These are phyloP conservation scores for Pogonocichla stellata DNA, from an alignment of 2,113 vertebrate genomes.

Conservation along the genomic window DNA sequence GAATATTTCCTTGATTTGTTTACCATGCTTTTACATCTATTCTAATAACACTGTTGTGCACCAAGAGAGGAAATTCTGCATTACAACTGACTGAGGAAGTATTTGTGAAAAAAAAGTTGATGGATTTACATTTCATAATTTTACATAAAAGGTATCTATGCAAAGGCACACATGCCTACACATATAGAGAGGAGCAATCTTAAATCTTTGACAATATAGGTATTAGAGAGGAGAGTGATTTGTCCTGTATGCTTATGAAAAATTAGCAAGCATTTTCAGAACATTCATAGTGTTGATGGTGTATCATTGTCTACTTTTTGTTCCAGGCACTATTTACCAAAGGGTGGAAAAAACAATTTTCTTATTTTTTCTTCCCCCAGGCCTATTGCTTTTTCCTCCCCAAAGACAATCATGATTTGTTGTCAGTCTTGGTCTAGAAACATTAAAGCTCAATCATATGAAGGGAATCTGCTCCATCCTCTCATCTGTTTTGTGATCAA, in stretches of 20 bases:
- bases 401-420: background rate
- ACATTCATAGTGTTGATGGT: background rate
- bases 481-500: background rate
- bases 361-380: background rate
- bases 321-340: background rate
- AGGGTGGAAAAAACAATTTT: background rate
- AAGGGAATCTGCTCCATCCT: background rate
- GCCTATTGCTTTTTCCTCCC: background rate
- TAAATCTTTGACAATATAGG: background rate
- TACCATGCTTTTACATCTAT: background rate
- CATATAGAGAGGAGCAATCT: background rate
- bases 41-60: background rate
- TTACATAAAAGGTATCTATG: background rate
- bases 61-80: background rate
- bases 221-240: background rate
- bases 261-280: background rate
- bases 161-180: background rate
- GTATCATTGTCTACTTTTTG: background rate
- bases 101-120: background rate
- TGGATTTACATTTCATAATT: background rate
- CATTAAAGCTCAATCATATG: background rate
- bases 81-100: background rate
- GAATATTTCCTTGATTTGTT: background rate
- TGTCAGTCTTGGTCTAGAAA: background rate
- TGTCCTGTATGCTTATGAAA: background rate